Conservation (phyloP, 1,140 invertebrate genomes). For the Brachionus angularis region DNA sequence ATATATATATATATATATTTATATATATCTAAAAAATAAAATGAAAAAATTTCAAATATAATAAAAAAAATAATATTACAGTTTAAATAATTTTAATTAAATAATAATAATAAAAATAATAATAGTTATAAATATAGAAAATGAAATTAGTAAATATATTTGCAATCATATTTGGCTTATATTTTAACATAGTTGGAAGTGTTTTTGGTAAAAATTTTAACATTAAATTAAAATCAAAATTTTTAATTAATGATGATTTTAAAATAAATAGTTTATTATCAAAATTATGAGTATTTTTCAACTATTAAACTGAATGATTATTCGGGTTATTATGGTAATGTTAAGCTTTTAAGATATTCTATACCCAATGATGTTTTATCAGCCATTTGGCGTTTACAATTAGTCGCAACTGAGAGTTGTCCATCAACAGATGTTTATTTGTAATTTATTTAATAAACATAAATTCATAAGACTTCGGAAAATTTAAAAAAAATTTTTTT, state of each 20-base stretch:
- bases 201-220: not conserved
- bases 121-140: too few relatives aligned
- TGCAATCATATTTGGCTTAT: too few relatives aligned
- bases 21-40: too few relatives aligned
- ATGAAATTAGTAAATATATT: too few relatives aligned
- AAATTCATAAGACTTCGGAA: too few relatives aligned
- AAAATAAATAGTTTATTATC: constrained; percentile 43
- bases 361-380: constrained; percentile 41
- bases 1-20: too few relatives aligned
- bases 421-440: constrained; percentile 27
- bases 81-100: too few relatives aligned
- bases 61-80: too few relatives aligned
- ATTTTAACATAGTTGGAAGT: too few relatives aligned
- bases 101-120: too few relatives aligned
- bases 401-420: constrained; percentile 25
- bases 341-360: constrained; percentile 24
- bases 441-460: not conserved
- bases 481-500: not conserved
- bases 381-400: constrained; percentile 39
- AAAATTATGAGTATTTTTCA: constrained; percentile 41
- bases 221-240: not conserved
- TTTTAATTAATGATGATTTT: not conserved
- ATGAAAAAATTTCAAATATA: too few relatives aligned
- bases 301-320: constrained; percentile 41
- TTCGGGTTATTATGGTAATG: constrained; percentile 40